Percentiles rank a stretch among this genome's conserved stretches.
These are phyloP conservation scores for Zelostemma sp. DNA, from an alignment of 1,140 invertebrate species.

Conservation along the genomic window DNA sequence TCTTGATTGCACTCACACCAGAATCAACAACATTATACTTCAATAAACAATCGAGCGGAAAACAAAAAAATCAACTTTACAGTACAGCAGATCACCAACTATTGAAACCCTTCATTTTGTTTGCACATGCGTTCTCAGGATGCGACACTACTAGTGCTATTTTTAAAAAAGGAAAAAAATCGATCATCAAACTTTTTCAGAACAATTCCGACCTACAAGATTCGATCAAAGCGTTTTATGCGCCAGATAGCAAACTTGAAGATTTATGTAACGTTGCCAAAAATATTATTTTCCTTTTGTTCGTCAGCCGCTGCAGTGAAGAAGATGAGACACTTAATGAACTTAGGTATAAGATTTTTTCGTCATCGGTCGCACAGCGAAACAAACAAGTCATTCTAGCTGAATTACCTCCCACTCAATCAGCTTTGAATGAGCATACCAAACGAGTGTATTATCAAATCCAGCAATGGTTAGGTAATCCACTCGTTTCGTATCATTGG, in stretches of 20 bases:
- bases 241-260: too few species aligned
- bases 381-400: neutral
- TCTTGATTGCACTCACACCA: conserved; percentile 9
- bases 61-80: conserved; percentile 10
- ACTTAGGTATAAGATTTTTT: too few species aligned
- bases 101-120: conserved; percentile 24
- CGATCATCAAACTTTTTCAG: neutral
- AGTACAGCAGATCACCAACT: neutral
- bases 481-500: conserved; percentile 60
- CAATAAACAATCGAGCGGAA: conserved; percentile 5
- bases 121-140: conserved; percentile 28
- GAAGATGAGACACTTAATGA: too few species aligned
- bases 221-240: too few species aligned
- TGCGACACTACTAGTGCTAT: conserved; percentile 21
- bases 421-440: conserved; percentile 29
- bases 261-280: too few species aligned
- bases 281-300: too few species aligned
- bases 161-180: conserved; percentile 25
- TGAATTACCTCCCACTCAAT: conserved; percentile 41
- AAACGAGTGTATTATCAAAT: conserved; percentile 64
- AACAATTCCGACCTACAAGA: neutral
- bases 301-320: too few species aligned
- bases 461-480: conserved; percentile 61
- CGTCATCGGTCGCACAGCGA: too few species aligned
- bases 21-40: conserved; percentile 9